A percentile compares a stretch with the other conserved stretches of the same genome.
Evolutionary conservation across 2,113 vertebrate species (phyloP).

Genomic region (Mirounga angustirostris): DNA sequence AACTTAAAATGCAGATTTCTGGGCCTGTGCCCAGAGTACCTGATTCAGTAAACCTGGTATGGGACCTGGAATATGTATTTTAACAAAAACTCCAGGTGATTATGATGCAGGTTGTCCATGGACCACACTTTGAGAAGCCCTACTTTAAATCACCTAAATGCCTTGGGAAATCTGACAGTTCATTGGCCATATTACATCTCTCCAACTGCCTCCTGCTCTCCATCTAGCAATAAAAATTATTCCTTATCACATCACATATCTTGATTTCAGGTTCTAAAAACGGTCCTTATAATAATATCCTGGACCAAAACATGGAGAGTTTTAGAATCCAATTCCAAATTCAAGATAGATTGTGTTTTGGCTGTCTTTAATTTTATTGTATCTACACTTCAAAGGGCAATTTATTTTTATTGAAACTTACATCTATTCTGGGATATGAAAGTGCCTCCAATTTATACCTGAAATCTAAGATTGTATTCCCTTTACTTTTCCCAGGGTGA

Average conservation of each 20-base stretch:
- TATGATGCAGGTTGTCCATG: background rate
- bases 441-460: conserved; percentile 54
- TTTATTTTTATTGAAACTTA: conserved; percentile 69
- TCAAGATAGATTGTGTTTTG: conserved; percentile 20
- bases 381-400: conserved; percentile 16
- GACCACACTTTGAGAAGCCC: background rate
- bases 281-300: background rate
- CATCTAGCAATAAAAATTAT: background rate
- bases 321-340: conserved; percentile 54
- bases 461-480: conserved; percentile 19
- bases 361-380: conserved; percentile 20
- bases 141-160: background rate
- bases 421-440: conserved; percentile 25
- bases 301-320: background rate
- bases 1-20: background rate
- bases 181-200: background rate
- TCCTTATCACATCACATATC: background rate
- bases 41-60: background rate
- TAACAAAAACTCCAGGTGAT: background rate
- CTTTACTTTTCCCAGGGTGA: conserved; percentile 45
- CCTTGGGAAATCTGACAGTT: background rate
- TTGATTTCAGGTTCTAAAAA: background rate
- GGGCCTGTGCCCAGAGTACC: background rate
- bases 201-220: background rate
- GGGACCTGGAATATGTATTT: background rate